phyloP scores from a whole-genome alignment of 2,113 vertebrate species.

The Eptatretus burgeri region DNA sequence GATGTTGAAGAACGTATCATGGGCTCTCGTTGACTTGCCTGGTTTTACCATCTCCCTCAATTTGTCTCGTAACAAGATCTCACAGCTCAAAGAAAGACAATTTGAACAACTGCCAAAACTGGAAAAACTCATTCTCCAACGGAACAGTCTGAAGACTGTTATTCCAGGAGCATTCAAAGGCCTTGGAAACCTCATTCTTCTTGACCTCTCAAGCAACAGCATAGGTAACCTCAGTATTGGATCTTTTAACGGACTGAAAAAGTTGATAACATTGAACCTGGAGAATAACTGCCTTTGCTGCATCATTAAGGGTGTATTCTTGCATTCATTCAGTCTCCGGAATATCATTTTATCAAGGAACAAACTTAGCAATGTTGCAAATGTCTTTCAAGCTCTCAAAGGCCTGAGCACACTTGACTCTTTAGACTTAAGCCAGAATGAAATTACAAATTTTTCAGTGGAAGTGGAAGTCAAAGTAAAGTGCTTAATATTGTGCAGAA shows the following conservation, averaged over 20 bases:
- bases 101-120: conserved; percentile 3
- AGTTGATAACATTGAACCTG: conserved; percentile 1
- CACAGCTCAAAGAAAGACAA: neutral
- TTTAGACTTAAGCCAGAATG: neutral
- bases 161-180: conserved; percentile 3
- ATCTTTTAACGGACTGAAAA: neutral
- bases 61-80: conserved; percentile 8
- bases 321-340: neutral
- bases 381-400: neutral
- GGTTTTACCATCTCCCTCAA: conserved; percentile 7
- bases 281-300: neutral
- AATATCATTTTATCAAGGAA: conserved; percentile 9
- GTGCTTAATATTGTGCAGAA: neutral
- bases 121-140: conserved; percentile 8
- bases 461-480: neutral
- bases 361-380: neutral
- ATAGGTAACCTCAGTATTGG: neutral
- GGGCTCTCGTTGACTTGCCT: conserved; percentile 8
- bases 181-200: neutral
- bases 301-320: neutral
- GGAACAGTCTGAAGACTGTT: conserved; percentile 5
- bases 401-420: neutral
- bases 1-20: neutral
- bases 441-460: neutral
- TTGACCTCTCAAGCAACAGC: conserved; percentile 10